These are phyloP conservation scores for Onychomys torridus DNA, from an alignment of 2,797 vertebrate genomes.

Conservation along the genomic window DNA sequence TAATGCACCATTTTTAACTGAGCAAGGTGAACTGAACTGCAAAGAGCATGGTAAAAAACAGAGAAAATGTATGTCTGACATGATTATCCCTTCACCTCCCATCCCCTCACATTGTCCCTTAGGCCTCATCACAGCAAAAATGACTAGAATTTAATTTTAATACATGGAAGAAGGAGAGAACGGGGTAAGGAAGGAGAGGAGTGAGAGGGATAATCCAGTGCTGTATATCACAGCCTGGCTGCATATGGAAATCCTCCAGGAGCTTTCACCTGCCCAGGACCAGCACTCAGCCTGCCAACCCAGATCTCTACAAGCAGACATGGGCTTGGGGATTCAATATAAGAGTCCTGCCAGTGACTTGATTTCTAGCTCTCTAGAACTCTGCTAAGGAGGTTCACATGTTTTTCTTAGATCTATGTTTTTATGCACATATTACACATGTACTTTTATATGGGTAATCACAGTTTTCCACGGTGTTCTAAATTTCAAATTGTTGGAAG, in stretches of 20 bases:
- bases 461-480: not conserved
- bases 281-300: not conserved
- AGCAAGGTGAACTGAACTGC: slow-evolving; percentile 12
- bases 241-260: not conserved
- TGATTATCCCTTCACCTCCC: not conserved
- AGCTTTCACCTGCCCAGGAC: not conserved
- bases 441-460: not conserved
- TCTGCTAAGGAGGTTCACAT: not conserved
- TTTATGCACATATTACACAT: not conserved
- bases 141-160: not conserved
- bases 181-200: not conserved
- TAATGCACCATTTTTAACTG: not conserved
- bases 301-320: not conserved
- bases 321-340: not conserved
- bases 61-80: not conserved
- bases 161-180: not conserved
- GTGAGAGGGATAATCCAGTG: not conserved
- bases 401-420: not conserved
- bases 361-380: not conserved
- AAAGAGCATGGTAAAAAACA: not conserved
- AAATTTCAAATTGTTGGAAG: not conserved
- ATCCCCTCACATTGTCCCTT: no score
- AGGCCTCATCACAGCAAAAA: not conserved
- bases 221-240: not conserved
- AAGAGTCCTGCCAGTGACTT: fast-evolving